These are phyloP conservation scores for Muscina levida DNA, from an alignment of 2,888 invertebrate genomes.

Conservation along the genomic window DNA sequence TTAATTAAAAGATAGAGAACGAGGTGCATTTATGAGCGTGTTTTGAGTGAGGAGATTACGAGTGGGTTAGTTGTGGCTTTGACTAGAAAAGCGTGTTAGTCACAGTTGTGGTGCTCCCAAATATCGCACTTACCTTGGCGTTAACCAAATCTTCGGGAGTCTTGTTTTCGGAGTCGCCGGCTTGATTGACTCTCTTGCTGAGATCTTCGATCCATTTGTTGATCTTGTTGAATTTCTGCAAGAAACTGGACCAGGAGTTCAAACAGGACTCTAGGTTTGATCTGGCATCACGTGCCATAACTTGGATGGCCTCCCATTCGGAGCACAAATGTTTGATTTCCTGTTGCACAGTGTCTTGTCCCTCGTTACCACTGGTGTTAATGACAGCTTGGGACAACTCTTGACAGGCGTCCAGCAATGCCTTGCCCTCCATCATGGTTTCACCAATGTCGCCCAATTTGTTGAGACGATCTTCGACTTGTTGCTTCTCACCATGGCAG, in stretches of 20 bases:
- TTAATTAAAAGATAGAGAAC: background rate
- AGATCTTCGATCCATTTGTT: conserved; percentile 88
- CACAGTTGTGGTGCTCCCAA: conserved; percentile 28
- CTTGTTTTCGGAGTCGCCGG: conserved; percentile 87
- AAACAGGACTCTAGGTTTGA: conserved; percentile 88
- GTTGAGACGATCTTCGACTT: conserved; percentile 87
- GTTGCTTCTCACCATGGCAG: conserved; percentile 92
- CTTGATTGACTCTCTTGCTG: conserved; percentile 84
- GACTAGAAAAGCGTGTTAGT: conserved; percentile 40
- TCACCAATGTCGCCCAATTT: conserved; percentile 86
- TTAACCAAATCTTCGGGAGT: conserved; percentile 88
- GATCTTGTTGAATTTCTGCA: conserved; percentile 86
- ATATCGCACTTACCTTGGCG: conserved; percentile 83
- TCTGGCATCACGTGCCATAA: conserved; percentile 88
- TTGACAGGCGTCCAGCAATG: conserved; percentile 86
- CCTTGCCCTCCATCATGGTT: conserved; percentile 87
- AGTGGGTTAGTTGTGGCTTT: conserved; percentile 51
- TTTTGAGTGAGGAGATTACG: conserved; percentile 34
- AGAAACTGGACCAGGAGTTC: conserved; percentile 90
- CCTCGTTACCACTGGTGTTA: conserved; percentile 89
- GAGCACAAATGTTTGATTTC: conserved; percentile 89
- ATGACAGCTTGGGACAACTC: conserved; percentile 88
- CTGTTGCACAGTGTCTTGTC: conserved; percentile 89
- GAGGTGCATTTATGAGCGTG: conserved; percentile 55
- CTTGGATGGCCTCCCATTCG: conserved; percentile 91